Evolutionary conservation across 1,140 invertebrate genomes (phyloP).

Genomic region (Atta cephalotes): DNA sequence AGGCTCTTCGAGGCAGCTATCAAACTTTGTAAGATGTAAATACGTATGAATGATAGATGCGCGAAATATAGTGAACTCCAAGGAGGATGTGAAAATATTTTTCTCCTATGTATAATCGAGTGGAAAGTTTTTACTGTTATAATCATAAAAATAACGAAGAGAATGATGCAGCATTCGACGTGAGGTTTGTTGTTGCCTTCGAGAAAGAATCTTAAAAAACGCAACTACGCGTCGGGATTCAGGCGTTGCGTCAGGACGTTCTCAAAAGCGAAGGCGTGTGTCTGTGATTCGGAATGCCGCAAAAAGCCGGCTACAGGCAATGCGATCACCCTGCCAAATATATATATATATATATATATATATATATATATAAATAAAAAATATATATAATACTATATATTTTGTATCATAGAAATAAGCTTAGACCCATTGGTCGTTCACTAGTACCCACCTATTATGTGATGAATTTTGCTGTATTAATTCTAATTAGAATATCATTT

Average conservation of each 20-base stretch:
- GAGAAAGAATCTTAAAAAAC: constrained; percentile 3
- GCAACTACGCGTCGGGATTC: not conserved
- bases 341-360: not conserved
- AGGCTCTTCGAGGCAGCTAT: constrained; percentile 78
- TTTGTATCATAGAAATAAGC: constrained; percentile 7
- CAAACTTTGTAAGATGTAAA: constrained; percentile 44
- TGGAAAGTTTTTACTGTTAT: not conserved
- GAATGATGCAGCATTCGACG: not conserved
- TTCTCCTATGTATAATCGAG: not conserved
- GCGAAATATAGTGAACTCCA: not conserved
- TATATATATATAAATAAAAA: not conserved
- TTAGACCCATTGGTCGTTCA: not conserved
- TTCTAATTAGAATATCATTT: constrained; percentile 19
- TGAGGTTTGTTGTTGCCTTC: not conserved
- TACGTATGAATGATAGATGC: not conserved
- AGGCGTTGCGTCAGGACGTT: constrained; percentile 19
- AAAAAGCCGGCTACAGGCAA: constrained; percentile 26
- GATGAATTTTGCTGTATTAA: constrained; percentile 37
- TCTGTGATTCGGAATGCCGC: constrained; percentile 71
- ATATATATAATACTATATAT: not conserved
- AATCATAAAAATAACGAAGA: not conserved
- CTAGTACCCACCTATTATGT: constrained; percentile 4
- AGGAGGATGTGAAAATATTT: not conserved
- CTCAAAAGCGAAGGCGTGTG: constrained; percentile 57
- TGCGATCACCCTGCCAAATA: constrained; percentile 27